These are phyloP conservation scores for Tubulanus polymorphus DNA, from an alignment of 2,888 invertebrate genomes.

Conservation along the genomic window DNA sequence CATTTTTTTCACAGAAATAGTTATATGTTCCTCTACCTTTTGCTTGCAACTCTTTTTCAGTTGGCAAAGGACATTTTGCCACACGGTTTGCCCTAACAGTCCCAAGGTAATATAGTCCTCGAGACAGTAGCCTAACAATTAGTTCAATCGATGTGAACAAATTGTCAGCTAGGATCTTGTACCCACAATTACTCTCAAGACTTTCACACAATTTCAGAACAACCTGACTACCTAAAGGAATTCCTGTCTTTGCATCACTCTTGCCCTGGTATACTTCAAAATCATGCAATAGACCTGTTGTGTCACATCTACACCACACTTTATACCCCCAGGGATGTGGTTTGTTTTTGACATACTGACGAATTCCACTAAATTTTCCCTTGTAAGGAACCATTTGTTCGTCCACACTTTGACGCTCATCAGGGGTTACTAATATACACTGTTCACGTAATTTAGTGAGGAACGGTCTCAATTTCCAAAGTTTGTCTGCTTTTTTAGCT, in stretches of 20 bases:
- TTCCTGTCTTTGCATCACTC: too few relatives aligned
- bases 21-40: slow-evolving; percentile 19
- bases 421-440: neutral
- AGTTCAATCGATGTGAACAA: slow-evolving; percentile 7
- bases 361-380: too few relatives aligned
- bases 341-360: too few relatives aligned
- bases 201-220: too few relatives aligned
- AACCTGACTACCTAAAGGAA: too few relatives aligned
- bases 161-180: slow-evolving; percentile 16
- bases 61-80: slow-evolving; percentile 14
- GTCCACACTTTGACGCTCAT: neutral
- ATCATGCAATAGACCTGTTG: too few relatives aligned
- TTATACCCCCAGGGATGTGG: too few relatives aligned
- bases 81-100: slow-evolving; percentile 15
- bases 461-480: slow-evolving; percentile 5
- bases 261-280: too few relatives aligned
- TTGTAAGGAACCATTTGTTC: slow-evolving; percentile 3
- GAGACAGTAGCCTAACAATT: slow-evolving; percentile 6
- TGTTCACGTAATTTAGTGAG: slow-evolving; percentile 1
- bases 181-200: too few relatives aligned
- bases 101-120: slow-evolving; percentile 10
- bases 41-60: slow-evolving; percentile 19
- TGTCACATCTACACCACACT: too few relatives aligned
- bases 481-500: neutral
- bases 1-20: slow-evolving; percentile 12